A percentile compares a stretch with the other conserved stretches of the same genome.
These are phyloP conservation scores for Danio choprae DNA, from an alignment of 2,797 vertebrate species.

Conservation along the genomic window DNA sequence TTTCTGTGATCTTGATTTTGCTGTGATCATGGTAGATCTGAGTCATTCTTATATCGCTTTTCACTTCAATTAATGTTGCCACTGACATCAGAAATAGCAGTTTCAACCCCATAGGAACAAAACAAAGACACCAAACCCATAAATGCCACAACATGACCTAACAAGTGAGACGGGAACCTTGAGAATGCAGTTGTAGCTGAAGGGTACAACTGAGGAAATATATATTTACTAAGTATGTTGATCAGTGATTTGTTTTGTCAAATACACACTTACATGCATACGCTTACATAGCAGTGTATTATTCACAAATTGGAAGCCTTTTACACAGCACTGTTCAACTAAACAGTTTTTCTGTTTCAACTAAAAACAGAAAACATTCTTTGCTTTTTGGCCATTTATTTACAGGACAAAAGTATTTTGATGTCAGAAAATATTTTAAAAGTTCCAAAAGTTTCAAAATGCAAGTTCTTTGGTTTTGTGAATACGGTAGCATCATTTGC, in stretches of 20 bases:
- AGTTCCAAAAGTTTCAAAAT: too few species aligned
- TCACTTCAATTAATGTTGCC: constrained; percentile 8
- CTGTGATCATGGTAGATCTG: constrained; percentile 8
- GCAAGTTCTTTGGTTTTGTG: too few species aligned
- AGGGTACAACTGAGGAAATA: constrained; percentile 61
- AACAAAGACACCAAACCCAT: constrained; percentile 70
- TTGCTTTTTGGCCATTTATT: too few species aligned
- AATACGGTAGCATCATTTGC: too few species aligned
- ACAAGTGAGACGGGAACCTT: constrained; percentile 74
- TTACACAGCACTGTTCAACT: too few species aligned
- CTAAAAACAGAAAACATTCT: too few species aligned
- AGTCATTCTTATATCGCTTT: not conserved
- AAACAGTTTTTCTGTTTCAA: too few species aligned
- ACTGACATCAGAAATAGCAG: constrained; percentile 13
- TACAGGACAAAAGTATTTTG: too few species aligned
- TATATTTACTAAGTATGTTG: constrained; percentile 33
- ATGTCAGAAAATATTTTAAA: too few species aligned
- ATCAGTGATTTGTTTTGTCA: constrained; percentile 41
- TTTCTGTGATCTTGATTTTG: not conserved
- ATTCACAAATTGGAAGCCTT: not conserved
- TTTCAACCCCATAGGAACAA: constrained; percentile 62
- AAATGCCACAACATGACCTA: constrained; percentile 81
- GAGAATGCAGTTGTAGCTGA: constrained; percentile 68
- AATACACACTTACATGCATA: constrained; percentile 12
- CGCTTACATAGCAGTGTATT: not conserved